These are phyloP conservation scores for Lithobates pipiens DNA, from an alignment of 2,797 vertebrate genomes.

Conservation along the genomic window DNA sequence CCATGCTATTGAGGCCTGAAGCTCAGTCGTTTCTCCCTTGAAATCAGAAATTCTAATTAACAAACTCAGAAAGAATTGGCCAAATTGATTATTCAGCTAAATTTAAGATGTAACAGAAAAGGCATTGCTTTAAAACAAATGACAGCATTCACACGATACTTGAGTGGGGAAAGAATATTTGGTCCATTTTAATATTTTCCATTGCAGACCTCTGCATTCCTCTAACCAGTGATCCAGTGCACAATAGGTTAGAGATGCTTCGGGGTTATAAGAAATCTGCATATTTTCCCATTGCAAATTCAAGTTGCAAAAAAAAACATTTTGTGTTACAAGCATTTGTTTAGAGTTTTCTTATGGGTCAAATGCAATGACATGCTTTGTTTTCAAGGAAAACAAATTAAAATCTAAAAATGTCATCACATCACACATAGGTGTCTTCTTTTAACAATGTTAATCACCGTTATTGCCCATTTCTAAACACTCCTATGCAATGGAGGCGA, in stretches of 20 bases:
- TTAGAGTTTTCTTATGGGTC: neutral
- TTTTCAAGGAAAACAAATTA: neutral
- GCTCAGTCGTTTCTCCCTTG: neutral
- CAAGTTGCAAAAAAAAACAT: neutral
- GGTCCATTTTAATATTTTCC: conserved; percentile 28
- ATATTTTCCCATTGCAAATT: conserved; percentile 28
- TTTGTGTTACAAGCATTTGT: neutral
- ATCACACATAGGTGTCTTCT: neutral
- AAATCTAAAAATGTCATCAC: neutral
- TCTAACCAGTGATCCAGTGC: conserved; percentile 37
- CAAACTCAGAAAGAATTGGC: too few relatives aligned
- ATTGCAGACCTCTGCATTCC: conserved; percentile 22
- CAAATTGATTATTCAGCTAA: too few relatives aligned
- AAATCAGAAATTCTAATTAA: too few relatives aligned
- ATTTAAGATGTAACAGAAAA: too few relatives aligned
- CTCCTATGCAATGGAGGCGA: too few relatives aligned
- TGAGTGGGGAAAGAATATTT: neutral
- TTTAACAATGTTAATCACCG: too few relatives aligned
- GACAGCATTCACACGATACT: too few relatives aligned
- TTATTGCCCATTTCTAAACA: too few relatives aligned
- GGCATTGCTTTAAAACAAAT: too few relatives aligned
- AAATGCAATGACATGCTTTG: neutral
- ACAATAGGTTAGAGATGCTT: conserved; percentile 21
- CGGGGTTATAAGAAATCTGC: conserved; percentile 30
- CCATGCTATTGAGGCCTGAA: neutral